Evolutionary conservation across 2,888 invertebrate species (phyloP).

Genomic region (Drosophila meridiana): DNA sequence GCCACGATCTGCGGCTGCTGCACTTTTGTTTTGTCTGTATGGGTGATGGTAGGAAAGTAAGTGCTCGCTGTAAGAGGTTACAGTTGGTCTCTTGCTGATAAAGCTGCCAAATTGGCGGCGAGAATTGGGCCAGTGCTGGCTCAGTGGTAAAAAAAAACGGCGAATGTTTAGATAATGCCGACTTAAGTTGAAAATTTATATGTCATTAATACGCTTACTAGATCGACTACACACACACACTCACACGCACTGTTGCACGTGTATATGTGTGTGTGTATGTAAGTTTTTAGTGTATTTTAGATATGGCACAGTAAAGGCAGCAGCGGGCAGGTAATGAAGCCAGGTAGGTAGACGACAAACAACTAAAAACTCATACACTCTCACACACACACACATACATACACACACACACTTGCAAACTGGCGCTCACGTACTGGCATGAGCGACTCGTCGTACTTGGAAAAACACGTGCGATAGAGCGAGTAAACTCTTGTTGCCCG

Average conservation of each 20-base stretch:
- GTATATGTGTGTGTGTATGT: conserved; percentile 19
- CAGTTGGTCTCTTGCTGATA: conserved; percentile 32
- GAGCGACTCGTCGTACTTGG: conserved; percentile 36
- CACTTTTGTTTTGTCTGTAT: conserved; percentile 18
- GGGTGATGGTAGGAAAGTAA: conserved; percentile 13
- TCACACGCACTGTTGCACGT: neutral
- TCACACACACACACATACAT: conserved; percentile 18
- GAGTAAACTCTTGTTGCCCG: conserved; percentile 37
- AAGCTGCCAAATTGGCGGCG: conserved; percentile 43
- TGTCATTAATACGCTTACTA: conserved; percentile 60
- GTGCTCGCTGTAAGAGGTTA: conserved; percentile 18
- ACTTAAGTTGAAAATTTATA: conserved; percentile 66
- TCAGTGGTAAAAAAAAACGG: conserved; percentile 29
- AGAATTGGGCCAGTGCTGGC: conserved; percentile 49
- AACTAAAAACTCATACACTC: conserved; percentile 36
- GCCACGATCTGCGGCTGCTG: conserved; percentile 30
- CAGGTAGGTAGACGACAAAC: conserved; percentile 65
- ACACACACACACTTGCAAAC: neutral
- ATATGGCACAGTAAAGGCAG: conserved; percentile 39
- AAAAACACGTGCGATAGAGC: conserved; percentile 52
- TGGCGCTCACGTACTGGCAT: conserved; percentile 7
- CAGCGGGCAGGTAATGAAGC: conserved; percentile 59
- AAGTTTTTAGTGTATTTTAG: conserved; percentile 30
- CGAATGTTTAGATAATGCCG: conserved; percentile 70
- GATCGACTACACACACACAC: conserved; percentile 10